phyloP scores from a whole-genome alignment of 1,140 invertebrate species.

The Thereuonema tuberculata region DNA sequence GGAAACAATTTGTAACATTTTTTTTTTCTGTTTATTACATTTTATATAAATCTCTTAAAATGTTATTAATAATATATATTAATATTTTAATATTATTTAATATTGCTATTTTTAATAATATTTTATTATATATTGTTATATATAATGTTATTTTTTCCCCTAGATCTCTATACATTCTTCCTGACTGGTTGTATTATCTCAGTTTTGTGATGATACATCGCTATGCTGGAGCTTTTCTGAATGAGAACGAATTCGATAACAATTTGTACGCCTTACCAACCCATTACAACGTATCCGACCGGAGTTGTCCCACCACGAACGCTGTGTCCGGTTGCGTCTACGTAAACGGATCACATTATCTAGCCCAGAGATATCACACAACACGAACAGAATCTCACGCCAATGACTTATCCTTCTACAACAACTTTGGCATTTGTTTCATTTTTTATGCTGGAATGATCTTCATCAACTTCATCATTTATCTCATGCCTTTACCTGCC shows the following conservation, averaged over 20 bases:
- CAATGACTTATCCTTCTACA: conserved; percentile 45
- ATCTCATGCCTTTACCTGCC: conserved; percentile 68
- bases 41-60: no score
- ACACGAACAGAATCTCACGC: conserved; percentile 21
- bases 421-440: conserved; percentile 67
- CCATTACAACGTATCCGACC: conserved; percentile 19
- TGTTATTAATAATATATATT: no score
- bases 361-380: conserved; percentile 54
- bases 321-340: conserved; percentile 48
- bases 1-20: no score
- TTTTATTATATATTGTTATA: no score
- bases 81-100: no score
- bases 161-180: conserved; percentile 41
- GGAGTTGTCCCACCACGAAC: conserved; percentile 18
- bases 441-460: conserved; percentile 65
- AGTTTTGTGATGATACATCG: conserved; percentile 59
- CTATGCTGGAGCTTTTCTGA: conserved; percentile 56
- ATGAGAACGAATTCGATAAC: conserved; percentile 45
- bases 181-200: conserved; percentile 64
- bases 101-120: no score
- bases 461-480: conserved; percentile 67
- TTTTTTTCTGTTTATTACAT: no score
- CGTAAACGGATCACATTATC: conserved; percentile 51
- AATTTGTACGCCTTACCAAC: conserved; percentile 23
- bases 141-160: no score